phyloP scores from a whole-genome alignment of 2,797 vertebrate genomes.

The Argyrosomus regius region DNA sequence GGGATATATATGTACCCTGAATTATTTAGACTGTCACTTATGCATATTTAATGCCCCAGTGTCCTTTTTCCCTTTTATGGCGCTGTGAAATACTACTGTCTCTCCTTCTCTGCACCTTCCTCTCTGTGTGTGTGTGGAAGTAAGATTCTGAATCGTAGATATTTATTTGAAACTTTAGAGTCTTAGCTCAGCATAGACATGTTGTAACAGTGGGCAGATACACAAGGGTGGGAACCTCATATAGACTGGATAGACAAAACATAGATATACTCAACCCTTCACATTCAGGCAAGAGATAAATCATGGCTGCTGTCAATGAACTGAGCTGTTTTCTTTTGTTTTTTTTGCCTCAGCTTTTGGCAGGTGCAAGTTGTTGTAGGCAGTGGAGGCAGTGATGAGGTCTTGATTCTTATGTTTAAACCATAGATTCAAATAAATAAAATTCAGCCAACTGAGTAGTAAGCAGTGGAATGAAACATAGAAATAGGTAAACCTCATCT shows the following conservation, averaged over 20 bases:
- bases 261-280: background rate
- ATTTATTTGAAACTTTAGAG: constrained; percentile 21
- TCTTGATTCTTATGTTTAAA: constrained; percentile 1
- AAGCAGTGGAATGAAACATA: constrained; percentile 12
- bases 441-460: background rate
- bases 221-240: constrained; percentile 33
- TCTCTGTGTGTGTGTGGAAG: constrained; percentile 35
- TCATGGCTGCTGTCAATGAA: constrained; percentile 25
- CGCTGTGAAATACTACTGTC: constrained; percentile 80
- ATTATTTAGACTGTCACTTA: constrained; percentile 85
- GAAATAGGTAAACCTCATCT: constrained; percentile 1
- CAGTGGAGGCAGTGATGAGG: constrained; percentile 19
- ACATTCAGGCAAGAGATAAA: constrained; percentile 23
- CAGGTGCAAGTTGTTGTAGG: constrained; percentile 18
- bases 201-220: constrained; percentile 12
- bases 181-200: constrained; percentile 36
- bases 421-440: constrained; percentile 2
- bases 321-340: background rate
- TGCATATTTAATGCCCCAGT: constrained; percentile 86
- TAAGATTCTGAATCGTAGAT: constrained; percentile 51
- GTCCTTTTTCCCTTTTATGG: constrained; percentile 83
- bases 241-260: constrained; percentile 25
- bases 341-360: constrained; percentile 36
- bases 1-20: constrained; percentile 85
- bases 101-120: constrained; percentile 56